phyloP scores from a whole-genome alignment of 2,797 vertebrate species.

The Cyprinodon diabolis region DNA sequence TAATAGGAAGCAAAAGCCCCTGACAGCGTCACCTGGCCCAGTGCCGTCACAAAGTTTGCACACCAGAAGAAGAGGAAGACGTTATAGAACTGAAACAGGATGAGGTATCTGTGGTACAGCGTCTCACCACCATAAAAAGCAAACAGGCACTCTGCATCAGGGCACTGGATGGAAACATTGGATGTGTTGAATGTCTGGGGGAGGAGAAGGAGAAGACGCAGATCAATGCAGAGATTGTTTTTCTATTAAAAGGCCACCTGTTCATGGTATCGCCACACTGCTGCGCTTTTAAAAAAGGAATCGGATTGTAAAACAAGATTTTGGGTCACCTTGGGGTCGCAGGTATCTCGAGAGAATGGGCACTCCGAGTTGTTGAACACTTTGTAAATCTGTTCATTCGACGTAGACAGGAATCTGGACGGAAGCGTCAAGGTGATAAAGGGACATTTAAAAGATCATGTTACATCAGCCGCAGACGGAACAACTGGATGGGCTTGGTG shows the following conservation, averaged over 20 bases:
- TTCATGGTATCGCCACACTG: not conserved
- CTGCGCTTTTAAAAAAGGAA: not conserved
- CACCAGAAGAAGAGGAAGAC: conserved; percentile 98
- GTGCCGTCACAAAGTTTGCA: conserved; percentile 91
- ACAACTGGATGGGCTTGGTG: not conserved
- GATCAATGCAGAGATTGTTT: not conserved
- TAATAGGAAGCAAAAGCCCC: conserved; percentile 98
- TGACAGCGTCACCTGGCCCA: conserved; percentile 94
- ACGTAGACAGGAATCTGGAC: conserved; percentile 92
- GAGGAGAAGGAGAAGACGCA: conserved; percentile 19
- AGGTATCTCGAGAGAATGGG: conserved; percentile 75
- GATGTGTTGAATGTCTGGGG: conserved; percentile 85
- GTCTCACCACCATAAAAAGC: conserved; percentile 95
- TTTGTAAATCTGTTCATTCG: conserved; percentile 91
- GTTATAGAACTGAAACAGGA: conserved; percentile 94
- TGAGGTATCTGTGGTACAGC: conserved; percentile 88
- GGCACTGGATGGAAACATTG: conserved; percentile 81
- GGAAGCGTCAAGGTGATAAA: conserved; percentile 75
- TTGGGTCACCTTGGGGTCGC: conserved; percentile 84
- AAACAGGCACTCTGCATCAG: conserved; percentile 88
- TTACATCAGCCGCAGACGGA: not conserved
- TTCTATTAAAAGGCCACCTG: not conserved
- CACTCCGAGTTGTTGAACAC: conserved; percentile 85
- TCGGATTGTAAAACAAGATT: not conserved
- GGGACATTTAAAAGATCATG: not conserved